A percentile compares a stretch with the other conserved stretches of the same genome.
Evolutionary conservation across 2,888 invertebrate genomes (phyloP).

Genomic region (Mactromeris polynyma): DNA sequence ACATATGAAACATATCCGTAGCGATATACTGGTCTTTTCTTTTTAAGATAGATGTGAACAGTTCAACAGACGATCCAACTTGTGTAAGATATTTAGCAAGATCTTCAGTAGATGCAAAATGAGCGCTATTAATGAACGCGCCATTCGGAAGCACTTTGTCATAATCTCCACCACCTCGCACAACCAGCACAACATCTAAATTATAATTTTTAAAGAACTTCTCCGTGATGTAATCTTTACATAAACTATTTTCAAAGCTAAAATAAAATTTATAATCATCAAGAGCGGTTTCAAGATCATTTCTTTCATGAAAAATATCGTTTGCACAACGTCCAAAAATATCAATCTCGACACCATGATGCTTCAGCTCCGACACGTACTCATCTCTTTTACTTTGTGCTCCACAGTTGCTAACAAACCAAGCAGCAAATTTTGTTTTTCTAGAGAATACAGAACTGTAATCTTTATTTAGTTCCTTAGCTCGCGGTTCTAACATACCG

Average conservation of each 20-base stretch:
- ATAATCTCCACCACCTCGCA: constrained; percentile 53
- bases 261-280: constrained; percentile 50
- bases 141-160: constrained; percentile 36
- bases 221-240: constrained; percentile 54
- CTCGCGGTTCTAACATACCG: constrained; percentile 20
- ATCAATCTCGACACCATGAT: constrained; percentile 32
- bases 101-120: constrained; percentile 27
- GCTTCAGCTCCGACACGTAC: constrained; percentile 42
- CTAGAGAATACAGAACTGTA: constrained; percentile 7
- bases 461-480: neutral
- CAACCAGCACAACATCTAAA: constrained; percentile 44
- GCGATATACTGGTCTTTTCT: constrained; percentile 40
- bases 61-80: constrained; percentile 19
- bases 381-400: constrained; percentile 43
- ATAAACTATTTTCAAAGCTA: constrained; percentile 58
- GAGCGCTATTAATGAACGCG: constrained; percentile 41
- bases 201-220: constrained; percentile 50
- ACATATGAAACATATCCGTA: constrained; percentile 33
- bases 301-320: neutral
- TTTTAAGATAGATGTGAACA: constrained; percentile 25
- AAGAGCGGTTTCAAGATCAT: constrained; percentile 1
- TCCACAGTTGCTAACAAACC: constrained; percentile 57
- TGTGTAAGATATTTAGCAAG: constrained; percentile 36
- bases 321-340: constrained; percentile 49
- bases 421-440: constrained; percentile 50